A percentile compares a stretch with the other conserved stretches of the same genome.
These are phyloP conservation scores for Trachelus tabidus DNA, from an alignment of 2,888 invertebrate species.

Conservation along the genomic window DNA sequence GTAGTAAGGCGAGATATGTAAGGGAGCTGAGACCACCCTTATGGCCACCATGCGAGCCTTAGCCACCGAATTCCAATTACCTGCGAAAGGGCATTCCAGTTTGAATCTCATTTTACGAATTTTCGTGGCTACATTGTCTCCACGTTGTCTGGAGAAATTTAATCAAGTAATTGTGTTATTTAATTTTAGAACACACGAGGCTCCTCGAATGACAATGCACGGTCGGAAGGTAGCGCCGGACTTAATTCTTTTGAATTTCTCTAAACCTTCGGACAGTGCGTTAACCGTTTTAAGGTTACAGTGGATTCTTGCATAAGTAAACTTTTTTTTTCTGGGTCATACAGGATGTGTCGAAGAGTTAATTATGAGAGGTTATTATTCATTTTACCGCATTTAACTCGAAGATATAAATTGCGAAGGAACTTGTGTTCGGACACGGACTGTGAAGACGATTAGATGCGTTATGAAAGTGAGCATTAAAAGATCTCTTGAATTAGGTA, in stretches of 20 bases:
- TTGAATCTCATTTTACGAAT: not conserved
- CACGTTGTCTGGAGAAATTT: not conserved
- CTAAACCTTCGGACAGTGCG: not conserved
- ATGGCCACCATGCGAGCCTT: not conserved
- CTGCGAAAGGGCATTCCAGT: not conserved
- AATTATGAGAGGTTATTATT: not conserved
- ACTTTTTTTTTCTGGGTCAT: not conserved
- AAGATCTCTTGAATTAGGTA: not conserved
- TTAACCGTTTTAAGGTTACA: not conserved
- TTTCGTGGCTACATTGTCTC: not conserved
- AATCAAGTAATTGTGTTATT: not conserved
- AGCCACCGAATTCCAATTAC: conserved; percentile 7
- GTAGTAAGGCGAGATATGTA: conserved; percentile 5
- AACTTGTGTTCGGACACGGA: not conserved
- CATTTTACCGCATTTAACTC: not conserved
- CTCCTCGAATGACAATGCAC: not conserved
- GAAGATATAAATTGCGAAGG: not conserved
- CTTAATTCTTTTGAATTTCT: not conserved
- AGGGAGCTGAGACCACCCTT: conserved; percentile 18
- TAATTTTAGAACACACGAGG: not conserved
- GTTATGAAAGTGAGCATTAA: not conserved
- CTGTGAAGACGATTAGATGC: not conserved
- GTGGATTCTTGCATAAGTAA: not conserved
- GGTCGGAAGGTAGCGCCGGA: not conserved
- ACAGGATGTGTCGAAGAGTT: not conserved